Evolutionary conservation across 1,140 invertebrate genomes (phyloP).

Genomic region (Ceratina calcarata): DNA sequence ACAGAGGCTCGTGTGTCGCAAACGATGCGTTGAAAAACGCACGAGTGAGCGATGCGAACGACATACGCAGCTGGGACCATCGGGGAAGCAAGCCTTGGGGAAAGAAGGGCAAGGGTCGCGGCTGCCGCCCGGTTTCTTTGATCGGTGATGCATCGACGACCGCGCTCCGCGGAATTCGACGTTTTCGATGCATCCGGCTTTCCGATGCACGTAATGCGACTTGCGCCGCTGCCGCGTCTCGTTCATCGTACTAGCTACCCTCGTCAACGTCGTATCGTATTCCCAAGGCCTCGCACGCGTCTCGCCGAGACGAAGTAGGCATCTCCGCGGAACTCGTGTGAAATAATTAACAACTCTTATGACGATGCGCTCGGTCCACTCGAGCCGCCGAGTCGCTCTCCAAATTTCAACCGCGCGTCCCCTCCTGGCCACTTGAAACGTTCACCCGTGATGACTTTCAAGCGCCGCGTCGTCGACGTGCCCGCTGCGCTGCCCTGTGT

Average conservation of each 20-base stretch:
- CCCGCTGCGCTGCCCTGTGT: conserved; percentile 17
- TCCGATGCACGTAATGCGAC: conserved; percentile 15
- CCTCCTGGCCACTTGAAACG: conserved; percentile 60
- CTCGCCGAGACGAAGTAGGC: conserved; percentile 49
- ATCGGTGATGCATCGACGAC: conserved; percentile 55
- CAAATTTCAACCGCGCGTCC: conserved; percentile 57
- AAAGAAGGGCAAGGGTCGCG: conserved; percentile 36
- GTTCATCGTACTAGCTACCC: not conserved
- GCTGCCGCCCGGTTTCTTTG: conserved; percentile 44
- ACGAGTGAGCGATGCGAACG: conserved; percentile 17
- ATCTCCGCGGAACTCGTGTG: conserved; percentile 69
- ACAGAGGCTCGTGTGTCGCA: not conserved
- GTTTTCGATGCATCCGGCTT: conserved; percentile 25
- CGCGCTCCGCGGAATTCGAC: conserved; percentile 36
- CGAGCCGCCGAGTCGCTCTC: conserved; percentile 43
- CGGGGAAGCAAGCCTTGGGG: not conserved
- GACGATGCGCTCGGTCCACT: conserved; percentile 25
- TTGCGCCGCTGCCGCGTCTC: conserved; percentile 21
- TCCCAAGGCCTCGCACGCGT: conserved; percentile 24
- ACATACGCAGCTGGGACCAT: not conserved
- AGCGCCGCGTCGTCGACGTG: conserved; percentile 40
- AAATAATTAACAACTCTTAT: conserved; percentile 78
- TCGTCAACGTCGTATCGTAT: not conserved
- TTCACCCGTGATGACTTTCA: conserved; percentile 50
- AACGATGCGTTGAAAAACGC: conserved; percentile 41